phyloP scores from a whole-genome alignment of 2,113 vertebrate genomes.

The Dipodomys merriami region DNA sequence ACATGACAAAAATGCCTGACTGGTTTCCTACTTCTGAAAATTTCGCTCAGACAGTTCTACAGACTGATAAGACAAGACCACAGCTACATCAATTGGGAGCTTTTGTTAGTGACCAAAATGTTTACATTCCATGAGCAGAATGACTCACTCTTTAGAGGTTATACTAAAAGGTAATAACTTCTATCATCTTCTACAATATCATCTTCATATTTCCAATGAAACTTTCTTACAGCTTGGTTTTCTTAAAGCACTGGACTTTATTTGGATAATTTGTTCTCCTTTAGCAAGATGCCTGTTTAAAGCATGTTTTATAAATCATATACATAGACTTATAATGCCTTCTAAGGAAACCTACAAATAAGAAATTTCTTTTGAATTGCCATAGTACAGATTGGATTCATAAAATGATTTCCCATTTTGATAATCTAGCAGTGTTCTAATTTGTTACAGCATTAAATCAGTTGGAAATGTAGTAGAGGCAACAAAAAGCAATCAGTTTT shows the following conservation, averaged over 20 bases:
- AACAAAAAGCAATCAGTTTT: constrained; percentile 32
- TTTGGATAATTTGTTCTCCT: not conserved
- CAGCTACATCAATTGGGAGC: not conserved
- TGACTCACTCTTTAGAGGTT: constrained; percentile 14
- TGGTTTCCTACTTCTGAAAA: constrained; percentile 25
- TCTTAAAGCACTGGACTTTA: not conserved
- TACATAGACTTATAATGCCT: constrained; percentile 46
- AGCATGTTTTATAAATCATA: constrained; percentile 40
- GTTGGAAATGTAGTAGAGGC: constrained; percentile 26
- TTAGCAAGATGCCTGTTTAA: constrained; percentile 58
- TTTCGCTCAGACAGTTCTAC: constrained; percentile 5
- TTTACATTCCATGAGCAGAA: constrained; percentile 40
- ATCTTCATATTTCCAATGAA: constrained; percentile 20
- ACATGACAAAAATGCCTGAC: not conserved
- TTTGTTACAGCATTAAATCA: constrained; percentile 29
- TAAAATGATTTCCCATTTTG: constrained; percentile 47
- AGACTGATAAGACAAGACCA: not conserved
- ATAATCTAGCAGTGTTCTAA: constrained; percentile 24
- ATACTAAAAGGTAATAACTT: not conserved
- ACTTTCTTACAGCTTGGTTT: constrained; percentile 19
- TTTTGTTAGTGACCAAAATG: not conserved
- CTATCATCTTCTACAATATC: constrained; percentile 42
- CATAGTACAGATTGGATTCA: not conserved
- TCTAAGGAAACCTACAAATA: constrained; percentile 48
- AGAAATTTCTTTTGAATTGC: constrained; percentile 31